Evolutionary conservation across 2,797 vertebrate species (phyloP).

Genomic region (Myotis myotis): DNA sequence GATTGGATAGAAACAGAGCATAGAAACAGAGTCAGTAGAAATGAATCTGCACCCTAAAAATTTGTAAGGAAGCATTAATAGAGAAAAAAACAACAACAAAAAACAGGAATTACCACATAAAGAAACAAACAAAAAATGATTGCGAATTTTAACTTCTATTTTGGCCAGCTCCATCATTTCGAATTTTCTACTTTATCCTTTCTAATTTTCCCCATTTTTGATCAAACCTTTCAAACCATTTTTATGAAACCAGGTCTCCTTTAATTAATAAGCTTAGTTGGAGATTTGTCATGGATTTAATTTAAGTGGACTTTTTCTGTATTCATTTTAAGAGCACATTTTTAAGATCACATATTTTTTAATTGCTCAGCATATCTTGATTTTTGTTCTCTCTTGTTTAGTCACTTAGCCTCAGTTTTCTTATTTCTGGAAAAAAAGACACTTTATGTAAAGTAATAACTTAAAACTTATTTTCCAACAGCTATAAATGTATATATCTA

Average conservation of each 20-base stretch:
- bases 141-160: background rate
- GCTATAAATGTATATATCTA: background rate
- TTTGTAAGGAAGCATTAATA: background rate
- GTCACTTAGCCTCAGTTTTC: background rate
- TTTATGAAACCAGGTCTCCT: background rate
- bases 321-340: background rate
- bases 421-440: background rate
- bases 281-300: background rate
- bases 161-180: background rate
- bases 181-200: background rate
- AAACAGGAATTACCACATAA: background rate
- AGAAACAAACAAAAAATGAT: background rate
- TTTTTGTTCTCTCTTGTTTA: background rate
- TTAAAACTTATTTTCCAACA: background rate
- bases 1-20: background rate
- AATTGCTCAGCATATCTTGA: background rate
- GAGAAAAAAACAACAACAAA: background rate
- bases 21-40: background rate
- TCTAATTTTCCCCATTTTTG: background rate
- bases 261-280: background rate
- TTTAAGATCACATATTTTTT: background rate
- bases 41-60: background rate
- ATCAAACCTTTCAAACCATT: background rate
- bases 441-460: background rate
- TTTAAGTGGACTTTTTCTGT: background rate